Evolutionary conservation across 2,797 vertebrate genomes (phyloP).

Genomic region (Zenarchopterus dispar): DNA sequence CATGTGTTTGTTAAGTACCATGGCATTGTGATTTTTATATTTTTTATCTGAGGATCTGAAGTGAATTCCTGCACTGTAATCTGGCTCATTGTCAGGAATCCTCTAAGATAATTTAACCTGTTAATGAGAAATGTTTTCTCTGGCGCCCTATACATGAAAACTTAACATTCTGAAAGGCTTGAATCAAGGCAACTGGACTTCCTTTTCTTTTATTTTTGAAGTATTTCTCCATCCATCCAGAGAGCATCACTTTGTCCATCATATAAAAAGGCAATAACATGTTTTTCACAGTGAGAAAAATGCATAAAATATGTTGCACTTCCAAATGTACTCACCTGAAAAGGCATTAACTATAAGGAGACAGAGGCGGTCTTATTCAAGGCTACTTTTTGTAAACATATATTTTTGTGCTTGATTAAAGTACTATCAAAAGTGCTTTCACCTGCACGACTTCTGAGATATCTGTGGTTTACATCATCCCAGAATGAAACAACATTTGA

Average conservation of each 20-base stretch:
- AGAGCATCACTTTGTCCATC: background rate
- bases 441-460: background rate
- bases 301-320: background rate
- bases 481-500: background rate
- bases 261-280: constrained; percentile 17
- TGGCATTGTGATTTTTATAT: constrained; percentile 23
- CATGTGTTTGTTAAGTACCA: constrained; percentile 17
- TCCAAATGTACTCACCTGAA: constrained; percentile 8
- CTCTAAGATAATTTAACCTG: constrained; percentile 2
- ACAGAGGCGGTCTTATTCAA: constrained; percentile 7
- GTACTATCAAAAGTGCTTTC: background rate
- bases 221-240: too few species aligned
- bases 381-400: background rate
- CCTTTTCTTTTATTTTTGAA: too few species aligned
- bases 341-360: background rate
- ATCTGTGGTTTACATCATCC: background rate
- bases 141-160: background rate
- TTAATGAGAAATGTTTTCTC: constrained; percentile 10
- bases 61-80: background rate
- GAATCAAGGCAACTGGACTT: too few species aligned
- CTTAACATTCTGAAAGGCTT: background rate
- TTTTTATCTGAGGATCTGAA: constrained; percentile 17
- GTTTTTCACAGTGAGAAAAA: too few species aligned
- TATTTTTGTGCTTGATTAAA: background rate
- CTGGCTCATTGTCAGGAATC: background rate